Evolutionary conservation across 2,888 invertebrate species (phyloP), one percentile per base, ranked within the genome.

Genomic region (Dicyrtoma fusca): DNA sequence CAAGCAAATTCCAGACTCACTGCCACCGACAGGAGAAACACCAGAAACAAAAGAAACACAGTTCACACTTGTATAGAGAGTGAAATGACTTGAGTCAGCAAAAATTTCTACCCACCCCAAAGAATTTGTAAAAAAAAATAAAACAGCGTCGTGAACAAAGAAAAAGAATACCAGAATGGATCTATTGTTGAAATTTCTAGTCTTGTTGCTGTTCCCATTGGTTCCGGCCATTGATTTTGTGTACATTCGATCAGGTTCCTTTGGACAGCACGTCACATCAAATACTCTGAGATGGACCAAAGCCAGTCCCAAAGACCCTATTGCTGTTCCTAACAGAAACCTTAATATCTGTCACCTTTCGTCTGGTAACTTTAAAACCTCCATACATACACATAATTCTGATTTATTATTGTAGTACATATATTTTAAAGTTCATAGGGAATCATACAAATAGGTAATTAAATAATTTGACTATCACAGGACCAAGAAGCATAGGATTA

Each of bases 221-320:
- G 55, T 64, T n/a, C 45, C 19, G 2, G 71, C 57, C 8, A 55
- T 55, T 19, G 71, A 71, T 26, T 62, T 44, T 44, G 72, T 72
- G 10, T 55, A 63, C 42, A 68, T 62, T 53, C 21, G 68, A 17
- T 34, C 68, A 0, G 63, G 65, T 53, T 45, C 66, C n/a, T 72
- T 61, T 53, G 88, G 88, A 74, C 92, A 92, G 83, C 86, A 89
- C 71, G 86, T 91, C 69, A 93, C 93, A 4, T 94, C 93, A 8
- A 91, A 90, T 81, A 91, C 92, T 0, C 17, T 68, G 5, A 42
- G 88, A 82, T 94, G 93, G 93, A 86, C 90, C 66, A 87, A 88
- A 0, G 81, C n/a, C 11, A 45, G 82, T 0, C 85, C 85, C 34
- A 76, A 76, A 77, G 82, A 84, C 19, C 84, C 85, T 25, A 86